Conservation (phyloP, 2,113 vertebrate genomes). For the Sciurus niger region DNA sequence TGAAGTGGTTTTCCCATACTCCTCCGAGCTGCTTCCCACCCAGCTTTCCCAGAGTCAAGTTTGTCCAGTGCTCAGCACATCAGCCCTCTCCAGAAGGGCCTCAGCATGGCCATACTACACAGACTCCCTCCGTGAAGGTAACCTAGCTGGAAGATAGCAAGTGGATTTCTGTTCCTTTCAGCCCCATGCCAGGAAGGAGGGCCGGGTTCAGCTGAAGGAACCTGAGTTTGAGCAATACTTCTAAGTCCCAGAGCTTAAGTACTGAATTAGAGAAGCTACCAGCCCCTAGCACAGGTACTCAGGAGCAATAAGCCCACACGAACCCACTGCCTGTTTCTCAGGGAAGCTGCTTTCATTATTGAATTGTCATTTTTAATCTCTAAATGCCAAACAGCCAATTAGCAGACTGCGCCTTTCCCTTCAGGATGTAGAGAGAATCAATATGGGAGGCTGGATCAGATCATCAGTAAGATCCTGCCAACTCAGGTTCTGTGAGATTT, state of each 20-base stretch:
- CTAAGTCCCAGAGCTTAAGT: not conserved
- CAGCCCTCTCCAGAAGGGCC: not conserved
- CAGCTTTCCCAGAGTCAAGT: not conserved
- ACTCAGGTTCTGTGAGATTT: not conserved
- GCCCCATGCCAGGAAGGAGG: not conserved
- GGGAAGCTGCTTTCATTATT: not conserved
- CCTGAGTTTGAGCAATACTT: not conserved
- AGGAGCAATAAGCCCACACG: too few relatives aligned
- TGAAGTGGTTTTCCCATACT: not conserved
- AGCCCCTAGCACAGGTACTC: rapidly evolving
- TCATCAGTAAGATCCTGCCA: not conserved
- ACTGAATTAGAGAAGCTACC: not conserved
- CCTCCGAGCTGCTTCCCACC: not conserved
- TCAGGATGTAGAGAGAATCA: not conserved
- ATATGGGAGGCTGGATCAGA: not conserved
- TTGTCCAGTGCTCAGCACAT: not conserved
- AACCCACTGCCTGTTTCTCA: not conserved
- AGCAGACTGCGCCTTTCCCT: not conserved
- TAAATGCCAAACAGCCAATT: not conserved
- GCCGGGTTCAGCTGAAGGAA: not conserved
- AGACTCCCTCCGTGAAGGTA: not conserved
- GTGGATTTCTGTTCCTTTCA: not conserved
- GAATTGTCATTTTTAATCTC: not conserved
- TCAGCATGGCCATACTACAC: not conserved
- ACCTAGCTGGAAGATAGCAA: not conserved